Percentiles rank a stretch among this genome's conserved stretches.
Conservation (phyloP, 2,888 invertebrate genomes). For the Dione vanillae region DNA sequence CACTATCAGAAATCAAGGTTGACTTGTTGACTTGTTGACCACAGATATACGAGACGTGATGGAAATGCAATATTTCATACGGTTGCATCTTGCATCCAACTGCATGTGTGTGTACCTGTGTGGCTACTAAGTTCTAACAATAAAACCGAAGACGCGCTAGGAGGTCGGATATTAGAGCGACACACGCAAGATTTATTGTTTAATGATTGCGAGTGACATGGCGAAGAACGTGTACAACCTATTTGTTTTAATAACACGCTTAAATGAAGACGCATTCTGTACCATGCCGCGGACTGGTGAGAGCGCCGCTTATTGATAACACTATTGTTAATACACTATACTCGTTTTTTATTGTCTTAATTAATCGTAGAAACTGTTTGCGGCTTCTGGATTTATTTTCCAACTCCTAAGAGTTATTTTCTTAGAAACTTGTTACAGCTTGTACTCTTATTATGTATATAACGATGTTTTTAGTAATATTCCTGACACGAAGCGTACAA, state of each 20-base stretch:
- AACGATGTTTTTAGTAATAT: slow-evolving; percentile 6
- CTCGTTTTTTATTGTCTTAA: neutral
- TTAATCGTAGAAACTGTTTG: neutral
- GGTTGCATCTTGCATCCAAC: slow-evolving; percentile 26
- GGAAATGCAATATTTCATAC: slow-evolving; percentile 34
- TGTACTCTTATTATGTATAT: slow-evolving; percentile 1
- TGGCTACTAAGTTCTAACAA: slow-evolving; percentile 32
- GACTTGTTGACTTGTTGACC: slow-evolving; percentile 40
- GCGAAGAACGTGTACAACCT: slow-evolving; percentile 57
- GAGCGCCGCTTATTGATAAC: slow-evolving; percentile 39
- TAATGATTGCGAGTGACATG: slow-evolving; percentile 66
- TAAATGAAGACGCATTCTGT: slow-evolving; percentile 55
- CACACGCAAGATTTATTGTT: slow-evolving; percentile 67
- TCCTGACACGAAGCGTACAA: slow-evolving; percentile 18
- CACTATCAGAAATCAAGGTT: slow-evolving; percentile 41
- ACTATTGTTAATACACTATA: slow-evolving; percentile 9
- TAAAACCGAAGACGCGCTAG: slow-evolving; percentile 47
- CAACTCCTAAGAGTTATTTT: neutral
- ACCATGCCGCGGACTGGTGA: slow-evolving; percentile 37
- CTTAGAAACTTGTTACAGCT: neutral
- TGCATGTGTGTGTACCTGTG: slow-evolving; percentile 25
- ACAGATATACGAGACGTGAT: slow-evolving; percentile 40
- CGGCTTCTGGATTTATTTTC: neutral
- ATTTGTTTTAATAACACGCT: slow-evolving; percentile 72
- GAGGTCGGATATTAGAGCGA: slow-evolving; percentile 48